phyloP scores from a whole-genome alignment of 2,888 invertebrate species.

The Boloria euphrosyne region DNA sequence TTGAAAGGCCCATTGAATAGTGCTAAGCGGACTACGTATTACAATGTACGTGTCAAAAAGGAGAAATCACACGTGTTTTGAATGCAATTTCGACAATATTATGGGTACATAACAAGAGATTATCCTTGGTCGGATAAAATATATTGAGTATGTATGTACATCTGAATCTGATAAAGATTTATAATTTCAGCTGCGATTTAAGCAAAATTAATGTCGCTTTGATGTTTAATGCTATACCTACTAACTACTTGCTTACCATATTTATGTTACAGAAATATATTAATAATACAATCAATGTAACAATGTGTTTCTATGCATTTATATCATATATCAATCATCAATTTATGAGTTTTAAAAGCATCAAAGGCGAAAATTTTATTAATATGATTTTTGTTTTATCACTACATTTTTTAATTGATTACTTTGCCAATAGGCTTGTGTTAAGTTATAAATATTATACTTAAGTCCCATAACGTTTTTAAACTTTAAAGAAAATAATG shows the following conservation, averaged over 20 bases:
- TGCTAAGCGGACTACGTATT: conserved; percentile 52
- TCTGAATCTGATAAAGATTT: conserved; percentile 31
- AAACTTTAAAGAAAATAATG: conserved; percentile 10
- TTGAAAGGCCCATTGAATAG: conserved; percentile 63
- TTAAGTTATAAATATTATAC: not conserved
- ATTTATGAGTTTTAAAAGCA: no score
- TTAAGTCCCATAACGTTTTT: not conserved
- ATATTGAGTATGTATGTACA: conserved; percentile 28
- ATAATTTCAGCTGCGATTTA: conserved; percentile 18
- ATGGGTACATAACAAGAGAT: conserved; percentile 60
- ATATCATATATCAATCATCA: no score
- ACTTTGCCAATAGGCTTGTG: no score
- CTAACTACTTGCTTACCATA: no score
- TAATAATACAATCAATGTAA: no score
- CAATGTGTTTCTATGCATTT: no score
- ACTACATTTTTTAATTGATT: no score
- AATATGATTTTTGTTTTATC: no score
- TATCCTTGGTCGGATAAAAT: conserved; percentile 55
- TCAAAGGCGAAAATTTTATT: no score
- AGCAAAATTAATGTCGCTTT: not conserved
- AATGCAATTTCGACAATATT: conserved; percentile 67
- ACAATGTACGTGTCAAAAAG: conserved; percentile 62
- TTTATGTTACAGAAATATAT: no score
- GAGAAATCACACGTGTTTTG: conserved; percentile 72
- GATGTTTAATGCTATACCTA: no score